These are phyloP conservation scores for Panonychus citri DNA, from an alignment of 1,140 invertebrate genomes.

Conservation along the genomic window DNA sequence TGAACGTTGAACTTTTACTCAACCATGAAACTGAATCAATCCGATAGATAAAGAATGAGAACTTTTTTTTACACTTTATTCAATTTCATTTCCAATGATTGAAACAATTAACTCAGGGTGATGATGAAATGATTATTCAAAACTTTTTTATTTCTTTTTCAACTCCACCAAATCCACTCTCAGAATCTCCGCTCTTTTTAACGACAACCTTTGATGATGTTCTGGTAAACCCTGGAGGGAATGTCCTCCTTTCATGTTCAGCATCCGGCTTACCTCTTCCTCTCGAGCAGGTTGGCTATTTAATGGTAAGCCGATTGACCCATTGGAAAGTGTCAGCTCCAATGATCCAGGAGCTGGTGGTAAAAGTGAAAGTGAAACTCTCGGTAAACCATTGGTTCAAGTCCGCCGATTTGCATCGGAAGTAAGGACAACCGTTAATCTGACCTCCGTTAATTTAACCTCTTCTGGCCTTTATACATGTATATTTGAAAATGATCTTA, in stretches of 20 bases:
- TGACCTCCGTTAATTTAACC: not conserved
- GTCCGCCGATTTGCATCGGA: not conserved
- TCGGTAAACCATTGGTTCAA: not conserved
- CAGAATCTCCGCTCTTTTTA: not conserved
- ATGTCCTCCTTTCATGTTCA: not conserved
- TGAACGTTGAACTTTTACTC: too few relatives aligned
- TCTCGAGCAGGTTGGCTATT: constrained; percentile 10
- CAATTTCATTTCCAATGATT: too few relatives aligned
- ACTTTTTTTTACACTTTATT: too few relatives aligned
- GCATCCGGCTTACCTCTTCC: not conserved
- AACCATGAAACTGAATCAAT: too few relatives aligned
- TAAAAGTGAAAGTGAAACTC: not conserved
- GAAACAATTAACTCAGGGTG: too few relatives aligned
- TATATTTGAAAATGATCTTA: not conserved
- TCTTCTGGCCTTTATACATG: not conserved
- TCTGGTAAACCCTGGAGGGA: not conserved
- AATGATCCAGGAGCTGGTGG: too few relatives aligned
- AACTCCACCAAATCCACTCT: not conserved
- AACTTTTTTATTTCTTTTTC: too few relatives aligned
- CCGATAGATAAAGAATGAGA: too few relatives aligned
- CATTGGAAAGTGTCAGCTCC: too few relatives aligned
- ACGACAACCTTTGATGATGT: not conserved
- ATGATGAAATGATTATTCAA: too few relatives aligned
- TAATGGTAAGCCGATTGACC: constrained; percentile 11
- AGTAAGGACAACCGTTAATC: not conserved